phyloP scores from a whole-genome alignment of 2,113 vertebrate species.

The Dipodomys ordii region DNA sequence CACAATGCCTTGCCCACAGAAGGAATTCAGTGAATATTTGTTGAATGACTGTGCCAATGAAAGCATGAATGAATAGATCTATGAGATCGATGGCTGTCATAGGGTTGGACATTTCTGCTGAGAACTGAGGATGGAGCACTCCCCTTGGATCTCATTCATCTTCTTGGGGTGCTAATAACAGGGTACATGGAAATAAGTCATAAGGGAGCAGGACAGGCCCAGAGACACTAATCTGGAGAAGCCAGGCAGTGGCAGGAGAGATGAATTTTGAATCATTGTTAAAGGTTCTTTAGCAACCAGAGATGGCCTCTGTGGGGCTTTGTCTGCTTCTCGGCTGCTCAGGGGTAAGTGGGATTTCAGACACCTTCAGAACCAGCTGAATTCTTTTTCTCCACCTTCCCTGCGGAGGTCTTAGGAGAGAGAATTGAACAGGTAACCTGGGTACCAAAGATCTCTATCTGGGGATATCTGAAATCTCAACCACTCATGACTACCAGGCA shows the following conservation, averaged over 20 bases:
- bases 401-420: neutral
- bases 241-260: neutral
- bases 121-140: conserved; percentile 5
- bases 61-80: neutral
- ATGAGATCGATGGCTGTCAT: conserved; percentile 19
- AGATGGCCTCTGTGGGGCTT: neutral
- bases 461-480: neutral
- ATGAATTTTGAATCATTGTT: neutral
- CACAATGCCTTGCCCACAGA: neutral
- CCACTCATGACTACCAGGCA: neutral
- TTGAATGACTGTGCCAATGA: neutral
- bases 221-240: neutral
- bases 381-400: neutral
- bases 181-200: neutral
- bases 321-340: neutral
- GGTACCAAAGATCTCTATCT: neutral
- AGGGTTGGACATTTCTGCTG: conserved; percentile 44
- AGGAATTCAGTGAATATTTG: conserved; percentile 51
- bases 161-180: neutral
- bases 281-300: neutral
- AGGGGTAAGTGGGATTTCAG: neutral
- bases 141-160: neutral
- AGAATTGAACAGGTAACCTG: neutral
- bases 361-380: neutral
- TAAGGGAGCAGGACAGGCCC: neutral